A percentile compares a stretch with the other conserved stretches of the same genome.
phyloP scores from a whole-genome alignment of 2,888 invertebrate genomes.

The Amphiduros pacificus region DNA sequence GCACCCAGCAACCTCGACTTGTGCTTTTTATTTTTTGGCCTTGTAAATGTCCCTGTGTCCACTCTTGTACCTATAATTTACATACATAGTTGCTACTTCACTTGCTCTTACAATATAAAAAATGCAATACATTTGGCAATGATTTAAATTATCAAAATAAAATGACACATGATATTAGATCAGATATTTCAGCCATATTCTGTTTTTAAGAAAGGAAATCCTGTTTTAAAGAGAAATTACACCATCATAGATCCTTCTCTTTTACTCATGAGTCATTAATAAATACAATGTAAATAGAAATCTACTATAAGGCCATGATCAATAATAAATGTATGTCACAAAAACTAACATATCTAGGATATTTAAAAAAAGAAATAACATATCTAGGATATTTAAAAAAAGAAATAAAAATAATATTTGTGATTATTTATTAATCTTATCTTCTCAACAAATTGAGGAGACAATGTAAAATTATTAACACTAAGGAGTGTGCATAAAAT shows the following conservation, averaged over 20 bases:
- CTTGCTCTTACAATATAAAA: background rate
- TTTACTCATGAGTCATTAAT: no score
- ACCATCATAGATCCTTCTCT: background rate
- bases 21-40: constrained; percentile 51
- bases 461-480: no score
- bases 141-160: background rate
- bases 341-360: background rate
- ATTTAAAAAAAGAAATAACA: no score
- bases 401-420: no score
- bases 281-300: background rate
- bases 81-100: background rate
- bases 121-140: background rate
- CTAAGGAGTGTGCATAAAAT: no score
- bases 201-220: background rate
- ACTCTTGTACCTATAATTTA: constrained; percentile 36
- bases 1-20: no score
- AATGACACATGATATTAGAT: background rate
- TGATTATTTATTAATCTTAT: no score
- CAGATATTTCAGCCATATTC: background rate
- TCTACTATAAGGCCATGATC: background rate
- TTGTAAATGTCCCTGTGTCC: constrained; percentile 56
- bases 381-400: no score
- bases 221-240: background rate
- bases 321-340: background rate
- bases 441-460: no score